A percentile compares a stretch with the other conserved stretches of the same genome.
Conservation (phyloP, 1,140 invertebrate genomes). For the Cyclina sinensis region DNA sequence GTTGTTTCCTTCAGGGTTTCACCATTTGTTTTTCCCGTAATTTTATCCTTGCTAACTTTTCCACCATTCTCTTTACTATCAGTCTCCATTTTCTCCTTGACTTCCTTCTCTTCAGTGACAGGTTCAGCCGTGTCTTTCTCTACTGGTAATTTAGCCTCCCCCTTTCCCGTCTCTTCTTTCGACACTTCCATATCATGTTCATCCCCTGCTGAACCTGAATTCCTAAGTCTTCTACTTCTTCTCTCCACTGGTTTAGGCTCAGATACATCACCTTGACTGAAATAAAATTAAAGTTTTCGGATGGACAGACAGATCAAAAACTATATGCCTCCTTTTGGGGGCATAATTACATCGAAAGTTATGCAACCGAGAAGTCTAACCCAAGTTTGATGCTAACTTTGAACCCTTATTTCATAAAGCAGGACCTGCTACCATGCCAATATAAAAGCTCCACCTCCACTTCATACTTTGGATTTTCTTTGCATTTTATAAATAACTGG, state of each 20-base stretch:
- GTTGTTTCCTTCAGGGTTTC: slow-evolving; percentile 3
- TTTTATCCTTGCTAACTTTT: not conserved
- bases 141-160: not conserved
- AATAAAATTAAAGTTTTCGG: not conserved
- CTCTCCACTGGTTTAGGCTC: slow-evolving; percentile 27
- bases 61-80: not conserved
- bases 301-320: too few relatives aligned
- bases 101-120: slow-evolving; percentile 28
- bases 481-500: too few relatives aligned
- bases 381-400: too few relatives aligned
- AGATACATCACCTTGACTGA: not conserved
- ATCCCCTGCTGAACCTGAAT: not conserved
- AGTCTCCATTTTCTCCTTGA: not conserved
- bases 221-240: slow-evolving; percentile 4
- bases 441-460: too few relatives aligned
- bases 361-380: too few relatives aligned
- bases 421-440: too few relatives aligned
- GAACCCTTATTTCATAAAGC: too few relatives aligned
- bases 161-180: slow-evolving; percentile 13
- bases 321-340: too few relatives aligned
- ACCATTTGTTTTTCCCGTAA: not conserved
- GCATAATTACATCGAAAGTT: too few relatives aligned
- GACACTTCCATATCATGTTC: not conserved
- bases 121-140: not conserved
- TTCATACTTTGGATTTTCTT: too few relatives aligned